phyloP scores from a whole-genome alignment of 2,888 invertebrate species.

The Auanema sp. region DNA sequence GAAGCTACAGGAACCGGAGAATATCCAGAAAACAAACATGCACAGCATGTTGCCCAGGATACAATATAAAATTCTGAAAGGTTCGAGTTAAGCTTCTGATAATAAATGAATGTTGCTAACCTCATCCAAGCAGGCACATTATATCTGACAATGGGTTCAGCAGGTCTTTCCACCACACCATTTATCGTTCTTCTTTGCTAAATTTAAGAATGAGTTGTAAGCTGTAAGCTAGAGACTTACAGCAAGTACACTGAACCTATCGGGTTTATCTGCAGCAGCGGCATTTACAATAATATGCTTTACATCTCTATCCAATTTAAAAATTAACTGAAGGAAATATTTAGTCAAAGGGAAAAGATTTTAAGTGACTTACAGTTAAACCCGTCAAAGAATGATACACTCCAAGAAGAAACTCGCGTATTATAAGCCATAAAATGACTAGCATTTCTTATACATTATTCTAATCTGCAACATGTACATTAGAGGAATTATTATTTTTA shows the following conservation, averaged over 20 bases:
- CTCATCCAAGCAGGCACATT: constrained; percentile 26
- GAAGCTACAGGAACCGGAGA: constrained; percentile 26
- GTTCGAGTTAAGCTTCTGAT: neutral
- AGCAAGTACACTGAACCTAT: neutral
- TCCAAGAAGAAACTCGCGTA: no score
- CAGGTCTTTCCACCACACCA: constrained; percentile 16
- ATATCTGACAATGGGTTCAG: constrained; percentile 24
- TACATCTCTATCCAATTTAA: constrained; percentile 29
- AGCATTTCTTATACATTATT: constrained; percentile 8
- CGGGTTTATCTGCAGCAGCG: constrained; percentile 6
- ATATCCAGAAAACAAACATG: constrained; percentile 18
- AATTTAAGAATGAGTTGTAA: neutral
- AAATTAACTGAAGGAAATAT: constrained; percentile 26
- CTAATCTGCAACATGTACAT: neutral
- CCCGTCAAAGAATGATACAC: no score
- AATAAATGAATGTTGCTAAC: constrained; percentile 14
- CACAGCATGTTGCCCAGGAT: constrained; percentile 31
- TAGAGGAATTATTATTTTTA: neutral
- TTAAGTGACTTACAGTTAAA: no score
- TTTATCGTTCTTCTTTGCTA: constrained; percentile 3
- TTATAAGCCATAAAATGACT: neutral
- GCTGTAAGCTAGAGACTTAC: neutral
- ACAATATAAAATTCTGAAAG: constrained; percentile 36
- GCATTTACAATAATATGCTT: constrained; percentile 23
- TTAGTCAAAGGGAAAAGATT: no score